Evolutionary conservation across 2,888 invertebrate genomes (phyloP).

Genomic region (Patella depressa): DNA sequence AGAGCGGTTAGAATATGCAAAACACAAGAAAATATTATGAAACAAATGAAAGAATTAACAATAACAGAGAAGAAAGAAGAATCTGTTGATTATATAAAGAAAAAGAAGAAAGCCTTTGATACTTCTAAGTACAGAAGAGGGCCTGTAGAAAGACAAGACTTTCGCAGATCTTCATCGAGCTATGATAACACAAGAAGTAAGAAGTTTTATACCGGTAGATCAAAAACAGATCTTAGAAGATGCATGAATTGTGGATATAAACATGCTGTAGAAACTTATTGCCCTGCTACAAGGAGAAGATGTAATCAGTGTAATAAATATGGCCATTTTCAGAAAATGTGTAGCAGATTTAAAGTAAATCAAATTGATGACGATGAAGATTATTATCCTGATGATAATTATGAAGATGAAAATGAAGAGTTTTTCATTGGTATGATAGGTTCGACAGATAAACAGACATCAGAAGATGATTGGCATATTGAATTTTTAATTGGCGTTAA

Average conservation of each 20-base stretch:
- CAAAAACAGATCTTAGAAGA: neutral
- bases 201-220: neutral
- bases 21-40: constrained; percentile 1
- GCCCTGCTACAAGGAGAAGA: neutral
- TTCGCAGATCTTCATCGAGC: too few species aligned
- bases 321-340: constrained; percentile 1
- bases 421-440: neutral
- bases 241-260: neutral
- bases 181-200: neutral
- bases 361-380: neutral
- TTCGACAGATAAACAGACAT: neutral
- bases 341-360: neutral
- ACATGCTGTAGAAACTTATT: neutral
- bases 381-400: neutral
- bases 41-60: constrained; percentile 8
- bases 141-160: neutral
- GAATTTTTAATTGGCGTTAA: neutral
- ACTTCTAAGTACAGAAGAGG: neutral
- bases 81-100: neutral
- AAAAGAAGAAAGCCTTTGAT: neutral
- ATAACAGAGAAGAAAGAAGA: neutral
- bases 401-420: neutral
- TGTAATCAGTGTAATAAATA: neutral
- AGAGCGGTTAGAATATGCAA: constrained; percentile 1
- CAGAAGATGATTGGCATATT: neutral